phyloP scores from a whole-genome alignment of 2,888 invertebrate species.

The Epistrophella euchroma region DNA sequence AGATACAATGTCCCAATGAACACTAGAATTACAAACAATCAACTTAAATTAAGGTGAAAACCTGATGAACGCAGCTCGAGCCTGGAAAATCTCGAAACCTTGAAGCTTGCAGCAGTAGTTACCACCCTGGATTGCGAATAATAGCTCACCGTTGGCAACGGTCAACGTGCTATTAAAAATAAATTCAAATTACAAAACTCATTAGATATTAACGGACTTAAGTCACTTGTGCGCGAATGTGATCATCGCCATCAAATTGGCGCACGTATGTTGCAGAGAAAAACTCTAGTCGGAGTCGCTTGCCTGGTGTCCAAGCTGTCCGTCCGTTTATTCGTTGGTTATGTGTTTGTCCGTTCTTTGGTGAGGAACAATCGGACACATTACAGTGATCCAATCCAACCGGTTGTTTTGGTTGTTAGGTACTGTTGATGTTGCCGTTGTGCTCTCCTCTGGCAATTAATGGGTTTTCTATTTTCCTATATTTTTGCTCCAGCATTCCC shows the following conservation, averaged over 20 bases:
- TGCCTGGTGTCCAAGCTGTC: conserved; percentile 44
- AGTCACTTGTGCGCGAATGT: conserved; percentile 75
- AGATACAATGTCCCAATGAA: conserved; percentile 23
- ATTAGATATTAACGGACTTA: conserved; percentile 74
- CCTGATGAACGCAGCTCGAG: conserved; percentile 35
- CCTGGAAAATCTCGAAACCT: conserved; percentile 28
- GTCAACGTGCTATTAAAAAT: conserved; percentile 73
- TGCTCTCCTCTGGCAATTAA: conserved; percentile 71
- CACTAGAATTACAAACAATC: conserved; percentile 73
- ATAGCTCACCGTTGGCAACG: conserved; percentile 71
- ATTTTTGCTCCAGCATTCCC: conserved; percentile 63
- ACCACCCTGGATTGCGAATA: conserved; percentile 53
- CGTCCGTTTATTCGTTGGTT: conserved; percentile 16
- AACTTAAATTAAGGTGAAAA: conserved; percentile 69
- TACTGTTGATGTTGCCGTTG: conserved; percentile 72
- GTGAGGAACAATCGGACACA: conserved; percentile 64
- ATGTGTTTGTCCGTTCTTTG: conserved; percentile 45
- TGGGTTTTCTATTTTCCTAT: conserved; percentile 75
- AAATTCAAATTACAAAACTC: conserved; percentile 76
- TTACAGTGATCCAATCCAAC: conserved; percentile 74
- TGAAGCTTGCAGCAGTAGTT: conserved; percentile 5
- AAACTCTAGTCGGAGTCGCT: conserved; percentile 8
- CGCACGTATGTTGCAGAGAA: conserved; percentile 56
- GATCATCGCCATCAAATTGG: conserved; percentile 74
- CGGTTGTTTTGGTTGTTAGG: conserved; percentile 72